Conservation (phyloP, 1,140 invertebrate genomes). For the Pteromalus puparum region DNA sequence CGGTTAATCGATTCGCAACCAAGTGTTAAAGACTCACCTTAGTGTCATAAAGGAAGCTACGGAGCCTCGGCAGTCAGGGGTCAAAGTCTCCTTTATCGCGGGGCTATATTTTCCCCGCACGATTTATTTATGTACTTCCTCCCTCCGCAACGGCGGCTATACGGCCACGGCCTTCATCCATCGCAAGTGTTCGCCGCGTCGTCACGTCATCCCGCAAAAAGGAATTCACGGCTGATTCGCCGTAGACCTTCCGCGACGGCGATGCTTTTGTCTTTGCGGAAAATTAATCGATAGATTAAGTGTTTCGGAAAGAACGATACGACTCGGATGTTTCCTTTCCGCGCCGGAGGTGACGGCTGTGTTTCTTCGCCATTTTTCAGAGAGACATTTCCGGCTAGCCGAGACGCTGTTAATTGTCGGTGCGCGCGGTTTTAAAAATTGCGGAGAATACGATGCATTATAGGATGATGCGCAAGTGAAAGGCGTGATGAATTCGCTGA, state of each 20-base stretch:
- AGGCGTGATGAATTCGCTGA: not conserved
- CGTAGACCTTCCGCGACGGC: not conserved
- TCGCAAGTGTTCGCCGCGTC: not conserved
- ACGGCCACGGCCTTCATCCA: not conserved
- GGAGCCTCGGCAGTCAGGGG: not conserved
- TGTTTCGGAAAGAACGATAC: not conserved
- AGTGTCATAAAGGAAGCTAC: too few species aligned
- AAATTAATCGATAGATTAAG: slow-evolving; percentile 34
- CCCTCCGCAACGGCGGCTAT: not conserved
- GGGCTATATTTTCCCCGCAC: not conserved
- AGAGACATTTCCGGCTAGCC: too few species aligned
- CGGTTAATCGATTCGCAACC: too few species aligned
- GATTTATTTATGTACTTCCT: slow-evolving; percentile 32
- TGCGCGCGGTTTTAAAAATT: too few species aligned
- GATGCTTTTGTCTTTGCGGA: slow-evolving; percentile 9
- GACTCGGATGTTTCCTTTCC: not conserved
- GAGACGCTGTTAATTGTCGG: too few species aligned
- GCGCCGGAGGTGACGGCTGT: too few species aligned
- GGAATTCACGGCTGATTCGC: slow-evolving; percentile 14
- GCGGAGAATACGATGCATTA: too few species aligned
- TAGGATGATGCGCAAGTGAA: not conserved
- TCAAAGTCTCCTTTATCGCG: slow-evolving; percentile 20
- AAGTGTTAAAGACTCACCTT: not conserved
- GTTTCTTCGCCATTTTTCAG: too few species aligned
- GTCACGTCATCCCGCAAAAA: not conserved